Percentiles rank a stretch among this genome's conserved stretches.
Evolutionary conservation across 2,888 invertebrate species (phyloP).

Genomic region (Sesia apiformis): DNA sequence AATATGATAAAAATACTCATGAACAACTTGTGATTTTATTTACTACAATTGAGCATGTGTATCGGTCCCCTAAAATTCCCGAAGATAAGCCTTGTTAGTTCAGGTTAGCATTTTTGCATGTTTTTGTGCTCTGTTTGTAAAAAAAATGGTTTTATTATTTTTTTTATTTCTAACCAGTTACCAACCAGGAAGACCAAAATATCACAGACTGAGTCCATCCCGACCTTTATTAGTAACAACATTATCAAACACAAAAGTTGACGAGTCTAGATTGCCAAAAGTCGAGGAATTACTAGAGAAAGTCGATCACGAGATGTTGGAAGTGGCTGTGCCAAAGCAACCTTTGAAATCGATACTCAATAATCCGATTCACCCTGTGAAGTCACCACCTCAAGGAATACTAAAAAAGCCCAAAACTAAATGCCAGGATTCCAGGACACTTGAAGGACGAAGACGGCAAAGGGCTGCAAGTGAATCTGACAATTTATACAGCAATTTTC

Average conservation of each 20-base stretch:
- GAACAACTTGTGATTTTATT: neutral
- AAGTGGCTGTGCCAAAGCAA: slow-evolving; percentile 46
- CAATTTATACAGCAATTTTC: slow-evolving; percentile 45
- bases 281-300: slow-evolving; percentile 64
- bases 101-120: no score
- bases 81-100: no score
- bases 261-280: slow-evolving; percentile 55
- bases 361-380: slow-evolving; percentile 38
- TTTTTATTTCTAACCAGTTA: slow-evolving; percentile 27
- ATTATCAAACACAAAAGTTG: slow-evolving; percentile 54
- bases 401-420: slow-evolving; percentile 59
- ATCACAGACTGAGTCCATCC: slow-evolving; percentile 46
- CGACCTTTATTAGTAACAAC: slow-evolving; percentile 52
- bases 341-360: slow-evolving; percentile 68
- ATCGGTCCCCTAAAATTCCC: no score
- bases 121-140: no score
- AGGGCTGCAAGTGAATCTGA: slow-evolving; percentile 68
- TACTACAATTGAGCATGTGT: no score
- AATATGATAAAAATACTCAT: no score
- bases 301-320: slow-evolving; percentile 59
- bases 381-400: slow-evolving; percentile 53
- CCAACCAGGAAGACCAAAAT: slow-evolving; percentile 50
- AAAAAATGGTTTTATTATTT: neutral
- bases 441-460: slow-evolving; percentile 59
- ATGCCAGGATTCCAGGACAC: slow-evolving; percentile 36